Conservation (phyloP, 2,888 invertebrate species). For the Spisula solida region DNA sequence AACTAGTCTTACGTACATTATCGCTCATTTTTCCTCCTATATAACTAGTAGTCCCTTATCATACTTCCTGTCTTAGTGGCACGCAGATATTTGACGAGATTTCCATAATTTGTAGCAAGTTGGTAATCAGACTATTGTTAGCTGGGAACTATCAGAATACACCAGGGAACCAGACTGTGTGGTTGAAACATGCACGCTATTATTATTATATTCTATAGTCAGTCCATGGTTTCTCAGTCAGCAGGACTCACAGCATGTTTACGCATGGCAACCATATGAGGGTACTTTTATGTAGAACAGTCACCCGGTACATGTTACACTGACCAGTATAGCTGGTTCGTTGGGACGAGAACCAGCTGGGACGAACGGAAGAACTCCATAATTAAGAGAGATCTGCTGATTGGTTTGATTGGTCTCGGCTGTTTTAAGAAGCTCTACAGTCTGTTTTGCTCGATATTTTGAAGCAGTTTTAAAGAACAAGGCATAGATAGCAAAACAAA, state of each 20-base stretch:
- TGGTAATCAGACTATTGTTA: neutral
- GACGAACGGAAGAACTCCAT: no score
- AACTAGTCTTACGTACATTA: neutral
- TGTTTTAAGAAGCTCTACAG: no score
- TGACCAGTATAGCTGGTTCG: no score
- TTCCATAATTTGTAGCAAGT: slow-evolving; percentile 5
- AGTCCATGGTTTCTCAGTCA: neutral
- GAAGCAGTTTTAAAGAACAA: no score
- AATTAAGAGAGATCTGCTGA: no score
- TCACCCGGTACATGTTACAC: no score
- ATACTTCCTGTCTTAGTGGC: neutral
- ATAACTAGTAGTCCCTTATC: neutral
- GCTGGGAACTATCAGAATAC: neutral
- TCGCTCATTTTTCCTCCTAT: neutral
- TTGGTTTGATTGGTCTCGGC: no score
- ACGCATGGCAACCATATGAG: neutral
- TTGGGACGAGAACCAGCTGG: no score
- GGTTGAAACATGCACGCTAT: neutral
- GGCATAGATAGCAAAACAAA: no score
- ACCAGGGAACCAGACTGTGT: neutral
- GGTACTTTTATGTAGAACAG: neutral
- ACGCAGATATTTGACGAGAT: neutral
- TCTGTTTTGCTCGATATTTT: no score
- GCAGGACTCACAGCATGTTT: no score
- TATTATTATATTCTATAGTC: neutral